These are phyloP conservation scores for Xiphorhynchus erythropygius DNA, from an alignment of 2,797 vertebrate species.

Conservation along the genomic window DNA sequence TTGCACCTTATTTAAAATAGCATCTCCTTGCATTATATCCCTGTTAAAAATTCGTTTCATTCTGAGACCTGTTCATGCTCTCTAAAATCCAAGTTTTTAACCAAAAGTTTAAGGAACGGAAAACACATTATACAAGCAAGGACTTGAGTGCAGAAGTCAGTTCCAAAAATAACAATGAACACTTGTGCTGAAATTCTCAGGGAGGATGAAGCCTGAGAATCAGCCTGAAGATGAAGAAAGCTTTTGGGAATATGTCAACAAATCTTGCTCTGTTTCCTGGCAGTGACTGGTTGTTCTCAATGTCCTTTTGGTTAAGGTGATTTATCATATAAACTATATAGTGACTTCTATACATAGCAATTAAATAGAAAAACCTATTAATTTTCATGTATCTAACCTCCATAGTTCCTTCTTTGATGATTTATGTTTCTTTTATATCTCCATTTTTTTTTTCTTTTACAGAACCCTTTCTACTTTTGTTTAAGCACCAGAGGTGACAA, in stretches of 20 bases:
- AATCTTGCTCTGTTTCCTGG: slow-evolving; percentile 24
- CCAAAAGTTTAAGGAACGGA: background rate
- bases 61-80: background rate
- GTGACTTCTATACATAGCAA: background rate
- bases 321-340: background rate
- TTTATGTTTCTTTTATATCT: background rate
- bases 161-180: slow-evolving; percentile 56
- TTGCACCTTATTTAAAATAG: background rate
- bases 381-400: background rate
- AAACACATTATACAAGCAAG: background rate
- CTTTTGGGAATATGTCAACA: slow-evolving; percentile 46
- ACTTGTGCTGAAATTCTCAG: slow-evolving; percentile 33
- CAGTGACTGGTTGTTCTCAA: slow-evolving; percentile 3
- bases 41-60: background rate
- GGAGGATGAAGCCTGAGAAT: slow-evolving; percentile 55
- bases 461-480: background rate
- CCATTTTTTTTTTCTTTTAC: background rate
- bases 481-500: background rate
- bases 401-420: background rate
- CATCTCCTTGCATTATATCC: background rate
- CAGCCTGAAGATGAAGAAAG: background rate
- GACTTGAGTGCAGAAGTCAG: background rate
- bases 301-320: background rate
- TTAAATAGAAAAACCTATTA: background rate
- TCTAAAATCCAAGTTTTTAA: background rate